phyloP scores from a whole-genome alignment of 2,797 vertebrate species.

The Parauchenoglanis punctatus region DNA sequence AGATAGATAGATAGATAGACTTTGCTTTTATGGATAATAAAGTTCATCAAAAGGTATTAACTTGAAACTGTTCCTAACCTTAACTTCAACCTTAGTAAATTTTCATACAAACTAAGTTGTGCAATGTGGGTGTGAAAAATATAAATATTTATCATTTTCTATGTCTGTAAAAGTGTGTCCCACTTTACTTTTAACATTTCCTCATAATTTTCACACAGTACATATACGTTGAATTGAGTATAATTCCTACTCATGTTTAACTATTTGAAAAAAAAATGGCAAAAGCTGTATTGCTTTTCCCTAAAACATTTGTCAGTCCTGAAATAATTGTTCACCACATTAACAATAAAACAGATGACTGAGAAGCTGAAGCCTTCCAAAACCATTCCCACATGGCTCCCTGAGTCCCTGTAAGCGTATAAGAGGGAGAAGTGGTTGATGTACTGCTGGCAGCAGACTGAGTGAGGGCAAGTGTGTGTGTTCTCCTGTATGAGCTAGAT shows the following conservation, averaged over 20 bases:
- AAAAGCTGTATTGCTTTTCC: neutral
- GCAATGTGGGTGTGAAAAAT: neutral
- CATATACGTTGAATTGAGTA: neutral
- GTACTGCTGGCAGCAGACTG: conserved; percentile 38
- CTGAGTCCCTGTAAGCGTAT: neutral
- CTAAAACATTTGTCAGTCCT: neutral
- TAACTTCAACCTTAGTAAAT: neutral
- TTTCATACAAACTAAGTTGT: neutral
- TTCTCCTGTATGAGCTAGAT: conserved; percentile 36
- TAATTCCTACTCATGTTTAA: neutral
- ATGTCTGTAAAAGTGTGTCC: too few species aligned
- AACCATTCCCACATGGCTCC: conserved; percentile 28
- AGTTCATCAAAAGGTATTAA: neutral
- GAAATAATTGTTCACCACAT: conserved; percentile 22
- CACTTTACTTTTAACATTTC: neutral
- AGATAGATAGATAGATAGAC: neutral
- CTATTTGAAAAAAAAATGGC: neutral
- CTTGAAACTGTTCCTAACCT: neutral
- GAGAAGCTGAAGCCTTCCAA: conserved; percentile 10
- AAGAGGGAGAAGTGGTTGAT: conserved; percentile 10
- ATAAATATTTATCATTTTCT: neutral
- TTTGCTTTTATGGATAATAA: neutral
- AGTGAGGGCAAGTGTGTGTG: neutral
- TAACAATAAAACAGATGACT: conserved; percentile 30
- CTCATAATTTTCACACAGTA: neutral